Base-by-base conservation (phyloP, 1,140 invertebrate genomes). In the Macrobrachium nipponense region DNA sequence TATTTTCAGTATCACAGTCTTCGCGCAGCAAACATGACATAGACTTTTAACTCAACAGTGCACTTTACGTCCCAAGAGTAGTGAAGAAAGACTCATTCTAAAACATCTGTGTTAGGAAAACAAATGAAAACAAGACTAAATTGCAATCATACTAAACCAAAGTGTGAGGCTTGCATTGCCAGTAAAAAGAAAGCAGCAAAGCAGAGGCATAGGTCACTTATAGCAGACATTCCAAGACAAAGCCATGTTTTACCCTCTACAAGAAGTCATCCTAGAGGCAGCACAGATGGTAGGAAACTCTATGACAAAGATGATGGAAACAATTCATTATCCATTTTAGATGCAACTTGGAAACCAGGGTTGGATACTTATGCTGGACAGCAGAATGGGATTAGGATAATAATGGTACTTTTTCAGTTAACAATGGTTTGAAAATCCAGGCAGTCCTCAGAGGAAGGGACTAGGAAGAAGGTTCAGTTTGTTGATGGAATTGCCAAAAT, bases 381-480 rank as follows among this genome's bases (percentile, higher is more conserved):
- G 17, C 59, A 64, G 20, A 72, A 44, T 75, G 43, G 43, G 20
- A 62, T 7, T n/a, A n/a, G 23, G 59, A 58, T 20, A 77, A 58
- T 64, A 2, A 64, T 44, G 44, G 58, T 23, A 17, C n/a, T 44
- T n/a, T 15, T 12, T 64, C 58, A 20, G 60, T 43, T 66, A 12
- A 15, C 36, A 44, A 80, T 20, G 36, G 43, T 27, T 8, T 27
- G 4, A 23, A n/a, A 51, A n/a, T 23, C n/a, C 27, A 76, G 51
- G 18, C 51, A 76, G 4, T 59, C 8, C 62, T n/a, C 43, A 20
- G 60, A 66, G n/a, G 43, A 62, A 62, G 60, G 77, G 62, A 27
- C 75, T 8, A 83, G 76, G 44, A 83, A 83, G 58, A 83, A 76
- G 76, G 72, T 83, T 43, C 82, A 76, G 14, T 83, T 83, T 77